A percentile compares a stretch with the other conserved stretches of the same genome.
These are phyloP conservation scores for Xenus cinereus DNA, from an alignment of 2,113 vertebrate species.

Conservation along the genomic window DNA sequence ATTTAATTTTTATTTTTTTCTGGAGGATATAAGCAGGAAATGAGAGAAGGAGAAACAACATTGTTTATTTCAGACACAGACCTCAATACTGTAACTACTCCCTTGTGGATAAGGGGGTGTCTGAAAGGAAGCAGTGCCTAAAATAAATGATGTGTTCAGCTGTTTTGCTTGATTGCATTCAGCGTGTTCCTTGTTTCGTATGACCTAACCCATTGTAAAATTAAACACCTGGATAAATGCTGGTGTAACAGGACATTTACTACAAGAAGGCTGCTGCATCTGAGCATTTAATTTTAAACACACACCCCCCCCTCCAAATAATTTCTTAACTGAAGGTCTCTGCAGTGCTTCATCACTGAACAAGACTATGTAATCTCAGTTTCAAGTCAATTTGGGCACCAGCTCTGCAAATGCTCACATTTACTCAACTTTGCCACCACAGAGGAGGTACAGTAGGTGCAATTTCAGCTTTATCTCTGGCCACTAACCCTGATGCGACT, in stretches of 20 bases:
- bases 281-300: background rate
- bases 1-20: background rate
- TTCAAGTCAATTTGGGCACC: background rate
- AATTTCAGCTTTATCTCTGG: background rate
- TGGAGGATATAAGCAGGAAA: background rate
- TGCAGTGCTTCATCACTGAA: background rate
- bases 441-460: background rate
- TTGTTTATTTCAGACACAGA: background rate
- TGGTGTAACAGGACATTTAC: background rate
- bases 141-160: background rate
- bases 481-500: background rate
- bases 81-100: background rate
- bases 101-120: background rate
- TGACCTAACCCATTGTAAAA: background rate
- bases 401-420: background rate
- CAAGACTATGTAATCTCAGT: background rate
- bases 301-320: rapidly evolving
- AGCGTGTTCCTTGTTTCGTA: background rate
- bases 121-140: slow-evolving; percentile 5
- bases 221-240: background rate
- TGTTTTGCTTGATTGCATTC: background rate
- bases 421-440: background rate
- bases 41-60: background rate
- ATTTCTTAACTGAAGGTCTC: background rate
- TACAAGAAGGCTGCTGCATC: background rate